Base-by-base conservation (phyloP, 2,797 vertebrate species). In the Falco biarmicus region DNA sequence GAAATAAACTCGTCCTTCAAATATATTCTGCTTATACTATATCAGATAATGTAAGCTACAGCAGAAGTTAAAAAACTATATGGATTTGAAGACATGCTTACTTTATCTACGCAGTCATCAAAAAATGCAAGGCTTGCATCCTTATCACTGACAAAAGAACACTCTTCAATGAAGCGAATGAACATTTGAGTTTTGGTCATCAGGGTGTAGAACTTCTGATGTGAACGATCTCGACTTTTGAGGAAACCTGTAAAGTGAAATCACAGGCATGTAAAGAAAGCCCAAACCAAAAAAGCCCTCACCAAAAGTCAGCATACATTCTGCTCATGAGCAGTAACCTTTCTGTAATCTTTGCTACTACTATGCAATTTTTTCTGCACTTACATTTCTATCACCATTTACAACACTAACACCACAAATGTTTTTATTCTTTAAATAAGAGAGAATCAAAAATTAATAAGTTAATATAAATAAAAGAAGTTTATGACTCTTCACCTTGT, bases 121-220 rank as follows among this genome's bases (percentile, higher is more conserved):
- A 99, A 99, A 98, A 99, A 99, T 7, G 99, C 99, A 94, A 99
- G 98, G 95, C 99, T 99, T 84, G 99, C 98, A 15, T 99, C 99
- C 97, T 99, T 99, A 95, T 99, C 99, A 29, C 99, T 99, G 97
- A 99, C 99, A 91, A 99, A 99, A 73, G 99, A 99, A 96, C 99
- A 99, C 90, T 99, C 99, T 90, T 99, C 99, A 56, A 99, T 99
- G 97, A 99, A 99, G 51, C 99, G 99, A 96, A 99, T 99, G 95
- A 99, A 99, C 99, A 99, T 99, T 65, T 99, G 99, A 39, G 99
- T 99, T 98, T 99, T 99, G 89, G 99, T 99, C 99, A 99, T 99
- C 96, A 99, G 97, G 6, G 98, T 99, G 97, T 99, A 99, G 97
- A 99, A 99, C 97, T 99, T 99, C 97, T 99, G 99, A 97, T 99